phyloP scores from a whole-genome alignment of 2,797 vertebrate genomes.

The Eremophila alpestris region DNA sequence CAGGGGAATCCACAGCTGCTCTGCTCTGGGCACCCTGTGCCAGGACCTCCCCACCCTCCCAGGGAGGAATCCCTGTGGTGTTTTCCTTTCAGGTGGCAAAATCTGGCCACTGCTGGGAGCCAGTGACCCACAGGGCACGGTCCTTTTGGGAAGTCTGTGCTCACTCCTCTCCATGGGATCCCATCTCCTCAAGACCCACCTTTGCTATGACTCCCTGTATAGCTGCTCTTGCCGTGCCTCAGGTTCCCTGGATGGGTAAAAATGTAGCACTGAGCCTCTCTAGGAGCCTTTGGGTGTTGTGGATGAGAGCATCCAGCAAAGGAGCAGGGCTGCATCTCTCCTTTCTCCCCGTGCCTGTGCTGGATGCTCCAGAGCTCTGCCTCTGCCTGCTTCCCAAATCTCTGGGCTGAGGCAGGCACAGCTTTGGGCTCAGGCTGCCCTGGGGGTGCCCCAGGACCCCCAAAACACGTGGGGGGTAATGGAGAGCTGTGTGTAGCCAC shows the following conservation, averaged over 20 bases:
- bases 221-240: neutral
- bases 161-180: neutral
- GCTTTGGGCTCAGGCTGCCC: neutral
- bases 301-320: neutral
- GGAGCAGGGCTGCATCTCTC: neutral
- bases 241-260: neutral
- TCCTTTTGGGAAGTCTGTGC: neutral
- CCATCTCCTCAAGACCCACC: neutral
- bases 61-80: neutral
- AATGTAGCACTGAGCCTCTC: accelerated
- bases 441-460: neutral
- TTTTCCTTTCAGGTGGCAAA: neutral
- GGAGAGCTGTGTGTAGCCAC: neutral
- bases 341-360: neutral
- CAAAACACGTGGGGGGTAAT: accelerated
- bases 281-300: neutral
- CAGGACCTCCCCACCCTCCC: neutral
- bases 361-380: neutral
- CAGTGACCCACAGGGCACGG: accelerated
- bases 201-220: neutral
- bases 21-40: neutral
- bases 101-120: neutral
- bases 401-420: neutral
- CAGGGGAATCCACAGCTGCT: neutral
- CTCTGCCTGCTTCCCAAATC: accelerated